A percentile compares a stretch with the other conserved stretches of the same genome.
Conservation (phyloP, 2,113 vertebrate species). For the Megatriorchis doriae region DNA sequence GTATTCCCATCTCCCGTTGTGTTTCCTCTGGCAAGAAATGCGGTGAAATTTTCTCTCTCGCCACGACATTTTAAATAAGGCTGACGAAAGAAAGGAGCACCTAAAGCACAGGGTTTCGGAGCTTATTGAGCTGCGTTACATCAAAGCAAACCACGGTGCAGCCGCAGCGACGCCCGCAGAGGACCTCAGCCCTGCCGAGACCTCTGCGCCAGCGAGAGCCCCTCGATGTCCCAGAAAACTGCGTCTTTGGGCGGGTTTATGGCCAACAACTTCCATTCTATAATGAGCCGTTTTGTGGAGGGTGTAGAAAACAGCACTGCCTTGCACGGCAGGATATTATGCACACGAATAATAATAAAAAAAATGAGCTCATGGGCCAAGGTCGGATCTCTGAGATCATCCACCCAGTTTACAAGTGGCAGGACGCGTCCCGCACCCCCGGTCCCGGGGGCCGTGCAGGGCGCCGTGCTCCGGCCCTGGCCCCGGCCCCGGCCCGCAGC, state of each 20-base stretch:
- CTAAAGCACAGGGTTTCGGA: background rate
- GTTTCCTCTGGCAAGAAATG: background rate
- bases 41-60: background rate
- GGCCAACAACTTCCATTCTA: background rate
- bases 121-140: background rate
- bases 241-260: background rate
- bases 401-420: background rate
- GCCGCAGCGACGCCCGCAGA: background rate
- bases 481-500: too few relatives aligned
- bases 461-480: accelerated
- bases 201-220: background rate
- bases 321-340: background rate
- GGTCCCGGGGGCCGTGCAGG: background rate
- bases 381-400: background rate
- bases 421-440: background rate
- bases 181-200: background rate
- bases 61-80: background rate
- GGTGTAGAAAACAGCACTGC: background rate
- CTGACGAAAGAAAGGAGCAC: background rate
- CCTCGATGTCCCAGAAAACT: background rate
- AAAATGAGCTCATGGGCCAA: background rate
- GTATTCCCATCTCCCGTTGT: background rate
- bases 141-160: background rate
- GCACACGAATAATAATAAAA: background rate
- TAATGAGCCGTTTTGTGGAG: background rate